Percentiles rank a stretch among this genome's conserved stretches.
Conservation (phyloP, 2,113 vertebrate genomes). For the Rhinoderma darwinii region DNA sequence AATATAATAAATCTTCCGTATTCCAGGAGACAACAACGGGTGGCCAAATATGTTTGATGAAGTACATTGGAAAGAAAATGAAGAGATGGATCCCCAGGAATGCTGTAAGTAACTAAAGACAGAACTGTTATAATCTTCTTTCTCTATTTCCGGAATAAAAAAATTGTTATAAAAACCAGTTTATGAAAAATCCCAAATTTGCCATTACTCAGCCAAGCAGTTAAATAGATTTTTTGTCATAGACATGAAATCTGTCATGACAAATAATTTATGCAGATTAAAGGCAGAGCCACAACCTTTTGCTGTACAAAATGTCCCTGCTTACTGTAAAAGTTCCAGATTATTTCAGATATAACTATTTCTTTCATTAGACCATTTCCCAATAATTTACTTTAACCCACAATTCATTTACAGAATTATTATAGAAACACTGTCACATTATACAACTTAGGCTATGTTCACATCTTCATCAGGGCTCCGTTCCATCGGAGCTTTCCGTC, state of each 20-base stretch:
- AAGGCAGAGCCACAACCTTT: neutral
- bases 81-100: constrained; percentile 67
- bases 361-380: neutral
- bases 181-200: neutral
- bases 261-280: constrained; percentile 28
- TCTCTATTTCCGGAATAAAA: neutral
- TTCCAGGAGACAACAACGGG: constrained; percentile 77
- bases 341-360: constrained; percentile 5
- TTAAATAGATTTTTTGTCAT: neutral
- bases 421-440: neutral
- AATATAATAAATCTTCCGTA: neutral
- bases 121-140: neutral
- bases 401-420: neutral
- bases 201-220: constrained; percentile 10
- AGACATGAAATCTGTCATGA: constrained; percentile 11
- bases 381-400: neutral
- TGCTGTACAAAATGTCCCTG: constrained; percentile 35
- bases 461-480: too few relatives aligned
- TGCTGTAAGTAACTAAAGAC: constrained; percentile 76
- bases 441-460: too few relatives aligned
- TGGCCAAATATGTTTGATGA: constrained; percentile 75
- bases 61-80: constrained; percentile 67
- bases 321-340: constrained; percentile 20
- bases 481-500: too few relatives aligned
- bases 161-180: neutral